Evolutionary conservation across 2,888 invertebrate genomes (phyloP), one percentile per base, ranked within the genome.

Genomic region (Adineta ricciae): DNA sequence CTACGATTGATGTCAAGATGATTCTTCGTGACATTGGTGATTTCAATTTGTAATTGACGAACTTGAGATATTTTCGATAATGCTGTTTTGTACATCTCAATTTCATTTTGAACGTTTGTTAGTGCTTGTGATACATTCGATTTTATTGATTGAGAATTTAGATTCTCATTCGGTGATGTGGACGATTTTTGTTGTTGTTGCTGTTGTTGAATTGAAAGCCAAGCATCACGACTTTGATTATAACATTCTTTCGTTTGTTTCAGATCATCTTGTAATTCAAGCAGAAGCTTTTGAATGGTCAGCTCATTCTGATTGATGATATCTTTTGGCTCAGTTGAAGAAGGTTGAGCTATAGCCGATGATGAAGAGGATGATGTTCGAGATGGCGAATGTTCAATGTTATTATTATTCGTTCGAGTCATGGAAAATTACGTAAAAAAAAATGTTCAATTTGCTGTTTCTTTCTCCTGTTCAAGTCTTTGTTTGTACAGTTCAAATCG

Each of bases 201-300:
- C 50, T 83, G 49, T n/a, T 83, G 83, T 24, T 85, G 56, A 82
- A 82, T 82, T 0, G 41, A n/a, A 46, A 82, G n/a, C 46, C 46
- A 82, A 36, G 21, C 9, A 64, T 64, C 64, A 32, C 64, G 64
- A 36, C 64, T 64, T 32, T 3, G 3, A 64, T 64, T 32, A 64
- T 64, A 64, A 32, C 32, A 36, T 36, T 64, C 64, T 64, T 64
- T 64, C 1, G 64, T 64, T 64, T 83, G 54, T 83, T 84, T 84
- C 2, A 84, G 41, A 83, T 84, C 36, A 82, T 38, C 41, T 56
- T 84, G 84, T 56, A 84, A 56, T 54, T 84, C 84, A 46, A 83
- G 54, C 52, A 84, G 46, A 27, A 82, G n/a, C 19, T 82, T 83
- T 38, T 83, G 36, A 24, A 84, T 84, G 41, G 82, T 83, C 32